Base-by-base conservation (phyloP, 2,113 vertebrate genomes). In the Campylomormyrus tamandua region DNA sequence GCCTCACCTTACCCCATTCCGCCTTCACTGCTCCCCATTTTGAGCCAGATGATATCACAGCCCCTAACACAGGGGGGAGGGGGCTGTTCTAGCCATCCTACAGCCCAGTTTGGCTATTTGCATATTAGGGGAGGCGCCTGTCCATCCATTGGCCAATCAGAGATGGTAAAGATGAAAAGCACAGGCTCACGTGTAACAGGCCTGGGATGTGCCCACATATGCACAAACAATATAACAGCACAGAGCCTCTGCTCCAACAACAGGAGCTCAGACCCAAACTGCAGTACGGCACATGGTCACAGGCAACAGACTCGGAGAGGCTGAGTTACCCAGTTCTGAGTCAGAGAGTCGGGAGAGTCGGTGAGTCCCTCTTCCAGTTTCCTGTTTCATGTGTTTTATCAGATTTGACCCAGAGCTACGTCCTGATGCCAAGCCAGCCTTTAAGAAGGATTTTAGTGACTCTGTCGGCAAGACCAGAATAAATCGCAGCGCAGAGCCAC, bases 41-140 rank as follows among this genome's bases (percentile, higher is more conserved):
- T 27, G 62, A 70, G 27, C 27, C n/a, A 70, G 9, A 62, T 62
- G n/a, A 15, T 39, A 45, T 85, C 48, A 84, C 80, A 52, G 9
- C 45, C n/a, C 35, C 56, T 77, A 62, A 84, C 83, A n/a, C 58
- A 39, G 56, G 2, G 1, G 70, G 70, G 10, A 9, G 62, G 62
- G 24, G 4, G 48, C 48, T 52, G 84, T 66, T 31, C 88, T 56
- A 46, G 15, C 5, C 66, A n/a, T 83, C 48, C 66, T 13, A 90
- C 46, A 89, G 87, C 77, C 87, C 91, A 90, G 92, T 92, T 93
- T 92, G 90, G 90, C 91, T 90, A 91, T 93, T 93, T 91, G 88
- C 88, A 90, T 88, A 62, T 88, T 48, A 74, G 89, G 92, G 93
- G 92, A 89, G 92, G 91, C 86, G 87, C 89, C 49, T 90, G 49